A percentile compares a stretch with the other conserved stretches of the same genome.
Conservation (phyloP, 2,113 vertebrate genomes). For the Ophiodon elongatus region DNA sequence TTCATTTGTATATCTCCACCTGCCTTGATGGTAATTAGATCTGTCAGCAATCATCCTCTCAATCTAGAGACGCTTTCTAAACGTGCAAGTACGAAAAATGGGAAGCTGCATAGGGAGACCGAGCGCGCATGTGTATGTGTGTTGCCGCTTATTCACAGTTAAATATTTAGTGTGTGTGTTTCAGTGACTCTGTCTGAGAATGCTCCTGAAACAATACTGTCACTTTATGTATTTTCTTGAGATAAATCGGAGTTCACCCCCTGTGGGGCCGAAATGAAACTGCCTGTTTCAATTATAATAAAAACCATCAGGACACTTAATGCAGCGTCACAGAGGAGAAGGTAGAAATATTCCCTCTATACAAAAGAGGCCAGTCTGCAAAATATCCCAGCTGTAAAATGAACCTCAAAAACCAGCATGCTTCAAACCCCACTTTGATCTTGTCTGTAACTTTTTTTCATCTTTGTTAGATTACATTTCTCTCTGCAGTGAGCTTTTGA, state of each 20-base stretch:
- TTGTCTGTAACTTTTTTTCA: slow-evolving; percentile 46
- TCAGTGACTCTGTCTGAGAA: slow-evolving; percentile 18
- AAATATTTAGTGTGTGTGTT: slow-evolving; percentile 1
- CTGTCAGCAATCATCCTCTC: slow-evolving; percentile 46
- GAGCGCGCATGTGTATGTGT: not conserved
- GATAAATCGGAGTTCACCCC: slow-evolving; percentile 41
- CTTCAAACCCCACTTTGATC: slow-evolving; percentile 49
- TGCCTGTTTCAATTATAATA: slow-evolving; percentile 61
- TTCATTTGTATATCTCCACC: slow-evolving; percentile 42
- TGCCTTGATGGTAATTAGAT: slow-evolving; percentile 50
- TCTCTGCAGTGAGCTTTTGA: slow-evolving; percentile 35
- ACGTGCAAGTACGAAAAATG: slow-evolving; percentile 3
- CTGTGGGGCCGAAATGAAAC: slow-evolving; percentile 56
- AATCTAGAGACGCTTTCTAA: slow-evolving; percentile 1
- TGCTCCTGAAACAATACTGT: slow-evolving; percentile 44
- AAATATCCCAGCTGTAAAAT: slow-evolving; percentile 25
- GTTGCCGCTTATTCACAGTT: not conserved
- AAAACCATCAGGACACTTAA: slow-evolving; percentile 44
- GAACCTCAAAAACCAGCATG: slow-evolving; percentile 7
- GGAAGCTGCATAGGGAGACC: slow-evolving; percentile 2
- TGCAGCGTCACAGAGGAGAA: slow-evolving; percentile 26
- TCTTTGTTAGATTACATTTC: slow-evolving; percentile 51
- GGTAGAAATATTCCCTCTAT: slow-evolving; percentile 17
- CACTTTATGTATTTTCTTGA: slow-evolving; percentile 50
- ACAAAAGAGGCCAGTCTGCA: slow-evolving; percentile 12